Base-by-base conservation (phyloP, 53 echinoderm and acorn worm genomes). In the Paracentrotus lividus region DNA sequence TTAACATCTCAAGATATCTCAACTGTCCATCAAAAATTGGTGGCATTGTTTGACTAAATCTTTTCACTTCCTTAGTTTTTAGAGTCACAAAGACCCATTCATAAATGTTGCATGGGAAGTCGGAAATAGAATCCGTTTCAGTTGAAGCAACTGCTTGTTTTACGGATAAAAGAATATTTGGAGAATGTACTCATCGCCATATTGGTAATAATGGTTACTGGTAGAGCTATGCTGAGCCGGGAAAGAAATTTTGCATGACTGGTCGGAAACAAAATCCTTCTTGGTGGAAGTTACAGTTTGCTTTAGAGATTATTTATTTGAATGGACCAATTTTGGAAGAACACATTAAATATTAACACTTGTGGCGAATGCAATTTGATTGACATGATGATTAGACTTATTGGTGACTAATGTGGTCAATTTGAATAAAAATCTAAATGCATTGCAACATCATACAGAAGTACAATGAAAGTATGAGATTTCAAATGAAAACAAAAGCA, bases 211-310 rank as follows among this genome's bases (percentile, higher is more conserved):
- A 16, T 69, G 34, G 69, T 15, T 4, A 0, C 5, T 34, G 20
- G 31, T 31, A 16, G 69, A 18, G 15, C 36, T 38, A 69, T 38
- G 34, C 57, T 13, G 20, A 57, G 21, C n/a, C n/a, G n/a, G n/a
- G n/a, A n/a, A n/a, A n/a, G n/a, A n/a, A n/a, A n/a, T n/a, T n/a
- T n/a, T 57, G 57, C 0, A 69, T 38, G 61, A 61, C 8, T 27
- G 8, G 27, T 61, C 27, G 4, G 61, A 6, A 69, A 69, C 69
- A 16, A 36, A 38, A 34, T 38, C 69, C 4, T 34, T 69, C 69
- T 36, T 36, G 69, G 69, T 69, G 69, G 18, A 69, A 69, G 69
- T 65, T 64, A 7, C 56, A 56, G 64, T 66, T 66, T 66, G 32
- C 10, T 66, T 66, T 66, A 32, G 31, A 32, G 66, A 66, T 66